Evolutionary conservation across 1,140 invertebrate genomes (phyloP).

Genomic region (Bicyclus anynana): DNA sequence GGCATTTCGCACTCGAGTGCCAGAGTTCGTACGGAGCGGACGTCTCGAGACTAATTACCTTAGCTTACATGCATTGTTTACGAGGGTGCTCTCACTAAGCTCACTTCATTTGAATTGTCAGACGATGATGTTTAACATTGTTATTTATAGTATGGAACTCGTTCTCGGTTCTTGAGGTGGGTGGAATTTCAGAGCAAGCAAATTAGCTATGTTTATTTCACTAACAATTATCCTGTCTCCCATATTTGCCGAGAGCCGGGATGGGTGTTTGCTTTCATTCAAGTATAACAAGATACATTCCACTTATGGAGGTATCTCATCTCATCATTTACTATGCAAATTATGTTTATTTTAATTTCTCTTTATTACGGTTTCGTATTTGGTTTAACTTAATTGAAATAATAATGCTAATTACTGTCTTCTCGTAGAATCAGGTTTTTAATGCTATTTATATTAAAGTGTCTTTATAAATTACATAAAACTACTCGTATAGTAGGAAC

Average conservation of each 20-base stretch:
- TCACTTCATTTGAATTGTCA: constrained; percentile 58
- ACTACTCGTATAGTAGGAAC: no score
- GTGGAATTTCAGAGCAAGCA: constrained; percentile 58
- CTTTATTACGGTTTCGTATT: neutral
- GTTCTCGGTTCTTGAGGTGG: constrained; percentile 39
- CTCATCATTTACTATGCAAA: constrained; percentile 12
- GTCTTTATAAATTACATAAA: neutral
- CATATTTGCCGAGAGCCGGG: constrained; percentile 44
- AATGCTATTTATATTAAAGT: neutral
- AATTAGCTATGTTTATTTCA: constrained; percentile 65
- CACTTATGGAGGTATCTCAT: constrained; percentile 14
- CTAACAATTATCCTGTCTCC: constrained; percentile 45
- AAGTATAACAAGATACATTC: constrained; percentile 30
- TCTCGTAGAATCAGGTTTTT: neutral
- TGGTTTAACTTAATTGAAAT: neutral
- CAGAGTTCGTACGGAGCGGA: constrained; percentile 48
- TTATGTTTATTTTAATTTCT: constrained; percentile 11
- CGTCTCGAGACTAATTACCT: constrained; percentile 67
- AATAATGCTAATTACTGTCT: neutral
- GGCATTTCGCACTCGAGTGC: constrained; percentile 68
- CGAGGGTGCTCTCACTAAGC: constrained; percentile 57
- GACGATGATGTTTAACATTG: constrained; percentile 65
- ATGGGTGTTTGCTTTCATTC: constrained; percentile 37
- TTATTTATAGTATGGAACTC: constrained; percentile 62
- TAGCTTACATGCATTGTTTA: constrained; percentile 58